Conservation (phyloP, 2,888 invertebrate species). For the Parasteatoda lunata region DNA sequence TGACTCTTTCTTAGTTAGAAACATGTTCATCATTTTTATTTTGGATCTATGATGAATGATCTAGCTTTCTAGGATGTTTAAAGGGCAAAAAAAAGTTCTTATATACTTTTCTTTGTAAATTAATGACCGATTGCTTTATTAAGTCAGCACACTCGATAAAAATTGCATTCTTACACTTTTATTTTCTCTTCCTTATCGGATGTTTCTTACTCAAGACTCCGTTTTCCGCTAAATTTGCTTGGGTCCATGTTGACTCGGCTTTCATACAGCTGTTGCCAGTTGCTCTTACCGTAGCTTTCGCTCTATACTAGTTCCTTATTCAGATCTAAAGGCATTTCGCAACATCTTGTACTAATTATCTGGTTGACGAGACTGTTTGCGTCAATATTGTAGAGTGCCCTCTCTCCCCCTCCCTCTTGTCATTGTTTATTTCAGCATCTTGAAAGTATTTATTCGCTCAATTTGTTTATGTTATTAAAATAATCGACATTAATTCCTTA, state of each 20-base stretch:
- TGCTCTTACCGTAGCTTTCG: not conserved
- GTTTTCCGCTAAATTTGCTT: conserved; percentile 12
- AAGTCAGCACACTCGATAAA: not conserved
- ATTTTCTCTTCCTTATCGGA: not conserved
- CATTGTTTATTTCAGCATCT: too few relatives aligned
- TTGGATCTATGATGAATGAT: too few relatives aligned
- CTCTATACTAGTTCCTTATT: not conserved
- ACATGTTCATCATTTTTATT: too few relatives aligned
- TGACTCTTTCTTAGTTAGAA: too few relatives aligned
- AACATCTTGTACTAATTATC: conserved; percentile 48
- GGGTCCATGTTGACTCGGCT: conserved; percentile 16
- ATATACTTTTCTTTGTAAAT: too few relatives aligned
- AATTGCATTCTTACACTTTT: not conserved
- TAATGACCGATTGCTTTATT: too few relatives aligned
- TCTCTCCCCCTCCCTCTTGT: not conserved
- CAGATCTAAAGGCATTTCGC: not conserved
- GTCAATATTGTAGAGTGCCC: not conserved
- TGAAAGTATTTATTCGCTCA: too few relatives aligned
- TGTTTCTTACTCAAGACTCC: not conserved
- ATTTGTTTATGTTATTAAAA: too few relatives aligned
- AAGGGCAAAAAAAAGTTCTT: too few relatives aligned
- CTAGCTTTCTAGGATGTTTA: too few relatives aligned
- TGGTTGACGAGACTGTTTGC: conserved; percentile 41
- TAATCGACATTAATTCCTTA: too few relatives aligned
- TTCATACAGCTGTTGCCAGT: conserved; percentile 20